Percentiles rank a stretch among this genome's conserved stretches.
These are phyloP conservation scores for Neotragus pygmaeus DNA, from an alignment of 2,113 vertebrate genomes.

Conservation along the genomic window DNA sequence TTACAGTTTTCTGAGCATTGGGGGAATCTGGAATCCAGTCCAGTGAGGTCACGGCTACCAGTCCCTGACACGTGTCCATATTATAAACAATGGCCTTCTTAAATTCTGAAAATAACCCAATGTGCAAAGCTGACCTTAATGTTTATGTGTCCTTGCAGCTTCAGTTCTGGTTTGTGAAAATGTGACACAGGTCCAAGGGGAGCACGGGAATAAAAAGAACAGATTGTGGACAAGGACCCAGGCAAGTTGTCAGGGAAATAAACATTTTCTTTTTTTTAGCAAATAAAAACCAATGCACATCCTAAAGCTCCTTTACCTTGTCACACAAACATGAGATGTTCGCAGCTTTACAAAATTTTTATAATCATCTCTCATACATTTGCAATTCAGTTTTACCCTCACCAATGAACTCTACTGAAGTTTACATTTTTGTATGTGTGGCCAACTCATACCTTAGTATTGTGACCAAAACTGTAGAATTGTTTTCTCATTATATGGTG, in stretches of 20 bases:
- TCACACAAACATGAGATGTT: constrained; percentile 57
- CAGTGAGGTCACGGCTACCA: constrained; percentile 67
- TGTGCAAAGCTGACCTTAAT: constrained; percentile 73
- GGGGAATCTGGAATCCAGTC: constrained; percentile 65
- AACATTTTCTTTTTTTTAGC: constrained; percentile 66
- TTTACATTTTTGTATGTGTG: constrained; percentile 48
- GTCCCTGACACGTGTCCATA: constrained; percentile 71
- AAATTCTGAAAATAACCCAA: constrained; percentile 65
- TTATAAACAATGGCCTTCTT: constrained; percentile 71
- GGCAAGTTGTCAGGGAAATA: constrained; percentile 69
- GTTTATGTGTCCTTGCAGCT: constrained; percentile 70
- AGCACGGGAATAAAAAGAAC: constrained; percentile 63
- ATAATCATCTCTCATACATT: constrained; percentile 58
- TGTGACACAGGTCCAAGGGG: constrained; percentile 66
- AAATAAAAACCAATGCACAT: constrained; percentile 67
- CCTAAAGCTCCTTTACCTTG: constrained; percentile 67
- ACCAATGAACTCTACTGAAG: constrained; percentile 45
- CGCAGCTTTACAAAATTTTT: constrained; percentile 54
- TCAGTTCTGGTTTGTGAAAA: constrained; percentile 73
- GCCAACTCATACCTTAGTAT: constrained; percentile 59
- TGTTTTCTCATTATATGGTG: constrained; percentile 40
- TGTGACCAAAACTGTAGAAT: constrained; percentile 60
- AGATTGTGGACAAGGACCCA: constrained; percentile 69
- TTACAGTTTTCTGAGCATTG: constrained; percentile 63
- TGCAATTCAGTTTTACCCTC: constrained; percentile 41